Percentiles rank a stretch among this genome's conserved stretches.
These are phyloP conservation scores for Phyllostomus hastatus DNA, from an alignment of 2,113 vertebrate species.

Conservation along the genomic window DNA sequence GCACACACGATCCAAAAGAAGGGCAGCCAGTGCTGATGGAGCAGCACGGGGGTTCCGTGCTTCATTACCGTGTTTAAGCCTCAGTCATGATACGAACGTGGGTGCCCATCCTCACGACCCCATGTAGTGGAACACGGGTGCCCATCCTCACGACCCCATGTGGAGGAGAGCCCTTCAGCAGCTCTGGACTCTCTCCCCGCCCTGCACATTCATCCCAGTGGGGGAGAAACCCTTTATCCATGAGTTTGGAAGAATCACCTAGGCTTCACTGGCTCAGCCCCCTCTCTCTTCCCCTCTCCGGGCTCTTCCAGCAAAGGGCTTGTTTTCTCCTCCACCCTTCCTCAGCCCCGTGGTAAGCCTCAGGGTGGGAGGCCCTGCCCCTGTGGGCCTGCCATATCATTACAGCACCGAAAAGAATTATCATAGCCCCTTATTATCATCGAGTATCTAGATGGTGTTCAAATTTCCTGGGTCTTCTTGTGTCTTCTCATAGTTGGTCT, in stretches of 20 bases:
- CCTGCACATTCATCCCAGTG: neutral
- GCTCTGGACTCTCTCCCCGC: neutral
- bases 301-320: neutral
- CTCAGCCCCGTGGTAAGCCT: neutral
- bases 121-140: rapidly evolving
- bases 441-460: neutral
- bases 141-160: neutral
- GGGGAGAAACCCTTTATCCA: neutral
- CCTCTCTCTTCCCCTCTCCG: neutral
- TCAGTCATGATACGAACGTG: neutral
- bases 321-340: neutral
- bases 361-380: neutral
- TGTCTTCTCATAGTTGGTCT: neutral
- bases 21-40: neutral
- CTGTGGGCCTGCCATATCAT: neutral
- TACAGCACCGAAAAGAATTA: neutral
- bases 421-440: neutral
- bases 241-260: neutral
- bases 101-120: neutral
- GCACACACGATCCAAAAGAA: neutral
- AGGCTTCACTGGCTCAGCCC: neutral
- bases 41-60: neutral
- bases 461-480: neutral
- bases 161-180: neutral
- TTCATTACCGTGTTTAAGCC: neutral